Conservation (phyloP, 2,113 vertebrate genomes). For the Falco punctatus region DNA sequence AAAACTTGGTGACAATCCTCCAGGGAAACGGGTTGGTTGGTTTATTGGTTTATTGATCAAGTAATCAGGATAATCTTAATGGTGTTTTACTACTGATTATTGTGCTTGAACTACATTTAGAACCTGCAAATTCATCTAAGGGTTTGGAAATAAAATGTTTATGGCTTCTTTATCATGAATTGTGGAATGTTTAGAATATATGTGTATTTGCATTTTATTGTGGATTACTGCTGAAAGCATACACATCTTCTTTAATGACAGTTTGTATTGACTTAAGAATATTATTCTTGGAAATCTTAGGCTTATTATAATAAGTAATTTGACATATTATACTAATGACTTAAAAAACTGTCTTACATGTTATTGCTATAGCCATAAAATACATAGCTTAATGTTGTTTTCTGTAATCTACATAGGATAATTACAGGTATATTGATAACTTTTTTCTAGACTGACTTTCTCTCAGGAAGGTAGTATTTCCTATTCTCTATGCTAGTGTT, state of each 20-base stretch:
- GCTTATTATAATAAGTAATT: constrained; percentile 4
- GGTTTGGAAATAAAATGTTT: neutral
- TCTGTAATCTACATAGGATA: constrained; percentile 3
- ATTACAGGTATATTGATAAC: constrained; percentile 27
- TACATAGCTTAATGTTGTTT: constrained; percentile 9
- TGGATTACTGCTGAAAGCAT: neutral
- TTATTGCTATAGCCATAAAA: neutral
- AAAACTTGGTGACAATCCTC: neutral
- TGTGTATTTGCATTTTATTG: neutral
- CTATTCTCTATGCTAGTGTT: neutral
- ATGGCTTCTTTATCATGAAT: neutral
- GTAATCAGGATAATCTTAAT: neutral
- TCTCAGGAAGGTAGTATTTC: neutral
- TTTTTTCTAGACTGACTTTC: neutral
- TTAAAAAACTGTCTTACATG: neutral
- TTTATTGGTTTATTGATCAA: neutral
- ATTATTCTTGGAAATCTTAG: neutral
- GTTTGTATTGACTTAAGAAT: neutral
- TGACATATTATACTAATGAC: neutral
- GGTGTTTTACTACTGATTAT: neutral
- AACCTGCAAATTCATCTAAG: neutral
- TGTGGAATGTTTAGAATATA: neutral
- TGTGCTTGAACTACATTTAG: neutral
- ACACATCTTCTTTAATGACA: neutral
- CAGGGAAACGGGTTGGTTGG: neutral